phyloP scores from a whole-genome alignment of 1,140 invertebrate species.

The Charaxes varanes region DNA sequence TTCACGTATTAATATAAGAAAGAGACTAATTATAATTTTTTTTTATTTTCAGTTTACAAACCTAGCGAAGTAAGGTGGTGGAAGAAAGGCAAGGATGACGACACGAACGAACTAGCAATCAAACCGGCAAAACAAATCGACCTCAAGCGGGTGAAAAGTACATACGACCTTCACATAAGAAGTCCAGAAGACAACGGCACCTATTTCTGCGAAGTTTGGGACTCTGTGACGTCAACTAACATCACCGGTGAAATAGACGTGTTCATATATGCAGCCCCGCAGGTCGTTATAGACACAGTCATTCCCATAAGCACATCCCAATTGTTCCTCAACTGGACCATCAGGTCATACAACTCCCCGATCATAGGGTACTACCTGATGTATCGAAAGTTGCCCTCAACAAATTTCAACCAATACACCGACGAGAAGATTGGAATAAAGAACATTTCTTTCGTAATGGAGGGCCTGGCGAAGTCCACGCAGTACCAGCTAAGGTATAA shows the following conservation, averaged over 20 bases:
- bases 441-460: conserved; percentile 78
- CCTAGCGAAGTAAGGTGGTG: conserved; percentile 46
- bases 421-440: conserved; percentile 73
- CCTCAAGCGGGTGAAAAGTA: conserved; percentile 37
- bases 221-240: conserved; percentile 30
- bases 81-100: conserved; percentile 31
- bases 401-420: conserved; percentile 62
- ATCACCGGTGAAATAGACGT: conserved; percentile 63
- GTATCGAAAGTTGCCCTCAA: conserved; percentile 71
- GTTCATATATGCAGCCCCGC: conserved; percentile 81
- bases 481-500: conserved; percentile 77
- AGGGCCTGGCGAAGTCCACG: conserved; percentile 76
- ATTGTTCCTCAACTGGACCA: conserved; percentile 89
- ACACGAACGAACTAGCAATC: conserved; percentile 19
- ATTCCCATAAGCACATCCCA: conserved; percentile 83
- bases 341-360: conserved; percentile 84
- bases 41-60: conserved; percentile 41
- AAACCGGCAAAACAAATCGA: conserved; percentile 24
- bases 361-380: conserved; percentile 80
- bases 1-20: too few relatives aligned
- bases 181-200: conserved; percentile 47
- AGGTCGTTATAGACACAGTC: conserved; percentile 81
- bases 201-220: conserved; percentile 45
- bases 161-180: conserved; percentile 30
- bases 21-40: background rate